Conservation (phyloP, 2,888 invertebrate genomes). For the Odontocolon sp. region DNA sequence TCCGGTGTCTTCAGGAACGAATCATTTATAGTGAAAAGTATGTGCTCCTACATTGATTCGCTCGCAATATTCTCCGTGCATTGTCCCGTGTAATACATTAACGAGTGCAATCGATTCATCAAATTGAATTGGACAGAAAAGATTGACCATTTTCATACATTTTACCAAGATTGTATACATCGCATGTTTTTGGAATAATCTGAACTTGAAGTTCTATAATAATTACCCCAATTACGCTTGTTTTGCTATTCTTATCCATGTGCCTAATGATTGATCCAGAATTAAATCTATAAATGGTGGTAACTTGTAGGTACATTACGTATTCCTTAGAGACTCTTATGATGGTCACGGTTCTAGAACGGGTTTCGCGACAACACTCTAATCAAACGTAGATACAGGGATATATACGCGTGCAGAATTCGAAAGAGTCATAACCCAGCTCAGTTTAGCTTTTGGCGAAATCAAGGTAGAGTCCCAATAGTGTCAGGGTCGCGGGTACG, state of each 20-base stretch:
- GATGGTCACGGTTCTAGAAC: slow-evolving; percentile 7
- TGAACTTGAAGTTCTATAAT: too few species aligned
- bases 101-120: too few species aligned
- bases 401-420: slow-evolving; percentile 1
- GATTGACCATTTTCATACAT: background rate
- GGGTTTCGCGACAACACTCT: slow-evolving; percentile 3
- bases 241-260: too few species aligned
- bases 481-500: slow-evolving; percentile 47
- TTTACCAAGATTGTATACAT: too few species aligned
- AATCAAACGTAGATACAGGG: background rate
- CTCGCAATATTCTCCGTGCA: too few species aligned
- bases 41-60: background rate
- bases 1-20: slow-evolving; percentile 33
- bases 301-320: background rate
- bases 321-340: background rate
- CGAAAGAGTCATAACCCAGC: slow-evolving; percentile 2
- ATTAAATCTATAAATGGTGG: background rate
- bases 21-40: background rate
- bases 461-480: slow-evolving; percentile 45
- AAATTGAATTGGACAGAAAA: too few species aligned
- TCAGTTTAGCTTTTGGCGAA: slow-evolving; percentile 33
- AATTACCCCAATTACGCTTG: too few species aligned
- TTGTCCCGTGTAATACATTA: too few species aligned
- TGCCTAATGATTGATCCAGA: too few species aligned
- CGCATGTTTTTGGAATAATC: too few species aligned